These are phyloP conservation scores for Dunckerocampus dactyliophorus DNA, from an alignment of 2,113 vertebrate genomes.

Conservation along the genomic window DNA sequence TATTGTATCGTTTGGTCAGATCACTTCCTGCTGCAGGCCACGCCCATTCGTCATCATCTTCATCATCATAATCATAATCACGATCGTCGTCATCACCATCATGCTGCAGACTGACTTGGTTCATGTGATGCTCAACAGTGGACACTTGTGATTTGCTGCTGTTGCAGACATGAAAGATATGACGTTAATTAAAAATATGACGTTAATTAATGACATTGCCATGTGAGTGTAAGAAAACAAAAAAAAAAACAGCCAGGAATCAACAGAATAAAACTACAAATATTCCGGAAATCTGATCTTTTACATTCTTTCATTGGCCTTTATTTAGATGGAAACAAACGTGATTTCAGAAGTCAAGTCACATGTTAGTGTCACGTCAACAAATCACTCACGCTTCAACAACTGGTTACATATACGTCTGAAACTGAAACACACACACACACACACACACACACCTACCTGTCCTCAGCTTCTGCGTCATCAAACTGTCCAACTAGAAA, in stretches of 20 bases:
- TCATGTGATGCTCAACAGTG: background rate
- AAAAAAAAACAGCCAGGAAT: background rate
- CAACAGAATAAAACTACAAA: no score
- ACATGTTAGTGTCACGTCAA: no score
- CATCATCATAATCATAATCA: background rate
- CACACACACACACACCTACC: conserved; percentile 17
- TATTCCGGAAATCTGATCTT: no score
- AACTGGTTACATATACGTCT: no score
- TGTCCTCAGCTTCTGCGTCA: conserved; percentile 47
- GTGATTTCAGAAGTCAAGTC: no score
- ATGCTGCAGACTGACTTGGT: conserved; percentile 10
- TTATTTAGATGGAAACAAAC: no score
- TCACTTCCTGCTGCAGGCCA: conserved; percentile 35
- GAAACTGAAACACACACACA: no score
- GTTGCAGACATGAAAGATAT: background rate
- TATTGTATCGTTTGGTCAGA: conserved; percentile 43
- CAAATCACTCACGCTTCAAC: no score
- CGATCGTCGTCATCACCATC: conserved; percentile 3
- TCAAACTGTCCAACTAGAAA: conserved; percentile 55
- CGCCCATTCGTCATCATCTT: conserved; percentile 51
- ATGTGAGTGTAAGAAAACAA: no score
- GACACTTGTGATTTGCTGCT: conserved; percentile 20
- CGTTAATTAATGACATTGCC: no score
- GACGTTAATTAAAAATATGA: no score
- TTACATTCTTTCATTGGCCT: no score